These are phyloP conservation scores for Holacanthella duospinosa DNA, from an alignment of 2,888 invertebrate species.

Conservation along the genomic window DNA sequence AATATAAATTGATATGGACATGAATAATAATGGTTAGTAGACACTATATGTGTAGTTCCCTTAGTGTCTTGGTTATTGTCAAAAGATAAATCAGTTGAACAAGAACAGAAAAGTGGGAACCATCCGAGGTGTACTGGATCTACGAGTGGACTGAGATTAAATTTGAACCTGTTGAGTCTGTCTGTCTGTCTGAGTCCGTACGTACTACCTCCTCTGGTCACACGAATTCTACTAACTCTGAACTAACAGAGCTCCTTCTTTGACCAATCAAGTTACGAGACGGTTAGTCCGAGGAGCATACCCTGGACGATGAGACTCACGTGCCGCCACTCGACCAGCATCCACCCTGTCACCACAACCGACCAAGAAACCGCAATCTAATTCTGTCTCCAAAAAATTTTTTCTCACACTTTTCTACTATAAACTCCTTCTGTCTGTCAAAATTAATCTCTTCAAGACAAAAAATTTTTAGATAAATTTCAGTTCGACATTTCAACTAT, in stretches of 20 bases:
- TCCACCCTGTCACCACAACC: too few species aligned
- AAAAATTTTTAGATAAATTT: too few species aligned
- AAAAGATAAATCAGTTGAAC: too few species aligned
- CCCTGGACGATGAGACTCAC: not conserved
- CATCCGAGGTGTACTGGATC: too few species aligned
- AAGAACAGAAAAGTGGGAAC: not conserved
- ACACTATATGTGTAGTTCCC: too few species aligned
- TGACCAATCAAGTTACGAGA: not conserved
- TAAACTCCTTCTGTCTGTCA: not conserved
- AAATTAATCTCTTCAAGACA: too few species aligned
- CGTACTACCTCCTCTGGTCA: not conserved
- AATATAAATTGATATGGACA: too few species aligned
- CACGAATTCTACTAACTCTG: too few species aligned
- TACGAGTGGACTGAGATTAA: not conserved
- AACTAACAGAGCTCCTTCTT: too few species aligned
- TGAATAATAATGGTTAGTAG: too few species aligned
- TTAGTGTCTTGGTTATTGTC: too few species aligned
- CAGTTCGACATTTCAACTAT: too few species aligned
- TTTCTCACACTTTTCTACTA: slow-evolving; percentile 1
- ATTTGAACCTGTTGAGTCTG: not conserved
- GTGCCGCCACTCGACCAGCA: slow-evolving; percentile 5
- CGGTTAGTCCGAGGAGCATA: not conserved
- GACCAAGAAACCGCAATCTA: not conserved
- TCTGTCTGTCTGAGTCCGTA: not conserved
- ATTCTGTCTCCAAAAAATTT: not conserved